A percentile compares a stretch with the other conserved stretches of the same genome.
Evolutionary conservation across 1,140 invertebrate genomes (phyloP).

Genomic region (Drosophila kanapiae): DNA sequence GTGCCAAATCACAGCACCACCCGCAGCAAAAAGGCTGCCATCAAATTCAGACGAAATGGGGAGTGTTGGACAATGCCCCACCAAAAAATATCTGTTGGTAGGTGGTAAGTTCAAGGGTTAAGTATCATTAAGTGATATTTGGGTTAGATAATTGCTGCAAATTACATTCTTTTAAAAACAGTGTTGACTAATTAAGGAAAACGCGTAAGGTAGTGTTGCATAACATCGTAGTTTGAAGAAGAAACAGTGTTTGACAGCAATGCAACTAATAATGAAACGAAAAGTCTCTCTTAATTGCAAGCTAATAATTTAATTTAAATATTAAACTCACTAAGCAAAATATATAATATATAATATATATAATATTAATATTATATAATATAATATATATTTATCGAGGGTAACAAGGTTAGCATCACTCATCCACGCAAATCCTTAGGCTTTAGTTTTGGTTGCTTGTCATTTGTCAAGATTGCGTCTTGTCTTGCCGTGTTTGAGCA

Average conservation of each 20-base stretch:
- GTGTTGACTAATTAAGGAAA: not conserved
- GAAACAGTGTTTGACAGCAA: not conserved
- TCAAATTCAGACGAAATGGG: not conserved
- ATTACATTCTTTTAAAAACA: not conserved
- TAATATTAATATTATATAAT: not conserved
- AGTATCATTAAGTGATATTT: not conserved
- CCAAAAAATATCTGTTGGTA: not conserved
- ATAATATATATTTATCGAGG: not conserved
- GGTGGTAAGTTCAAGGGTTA: no score
- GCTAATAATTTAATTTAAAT: no score
- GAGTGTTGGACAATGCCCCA: slow-evolving; percentile 15
- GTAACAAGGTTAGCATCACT: slow-evolving; percentile 15
- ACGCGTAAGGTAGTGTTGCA: not conserved
- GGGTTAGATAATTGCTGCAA: not conserved
- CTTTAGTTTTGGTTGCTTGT: slow-evolving; percentile 11
- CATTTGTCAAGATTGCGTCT: slow-evolving; percentile 48
- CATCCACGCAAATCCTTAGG: no score
- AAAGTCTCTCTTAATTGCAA: no score
- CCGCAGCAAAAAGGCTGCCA: slow-evolving; percentile 8
- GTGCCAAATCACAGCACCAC: slow-evolving; percentile 47
- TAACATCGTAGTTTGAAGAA: not conserved
- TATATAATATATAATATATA: not conserved
- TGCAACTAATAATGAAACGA: no score
- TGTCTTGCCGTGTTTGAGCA: slow-evolving; percentile 6
- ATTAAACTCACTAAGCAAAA: no score